These are phyloP conservation scores for Atherix ibis DNA, from an alignment of 2,888 invertebrate species.

Conservation along the genomic window DNA sequence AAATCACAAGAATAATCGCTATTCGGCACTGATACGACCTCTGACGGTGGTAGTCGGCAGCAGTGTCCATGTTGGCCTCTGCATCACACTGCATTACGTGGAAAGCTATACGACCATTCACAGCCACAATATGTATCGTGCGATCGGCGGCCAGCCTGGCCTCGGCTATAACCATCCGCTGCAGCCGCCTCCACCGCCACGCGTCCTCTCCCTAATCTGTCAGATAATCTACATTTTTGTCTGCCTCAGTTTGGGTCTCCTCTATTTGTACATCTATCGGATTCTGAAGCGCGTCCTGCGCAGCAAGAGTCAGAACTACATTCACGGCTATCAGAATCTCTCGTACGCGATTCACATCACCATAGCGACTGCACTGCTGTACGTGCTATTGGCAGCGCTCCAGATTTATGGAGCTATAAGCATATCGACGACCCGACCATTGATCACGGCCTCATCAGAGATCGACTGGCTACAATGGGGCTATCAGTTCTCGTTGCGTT, in stretches of 20 bases:
- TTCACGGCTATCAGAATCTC: conserved; percentile 63
- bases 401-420: conserved; percentile 70
- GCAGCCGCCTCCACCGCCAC: conserved; percentile 22
- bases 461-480: conserved; percentile 86
- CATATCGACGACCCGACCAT: conserved; percentile 33
- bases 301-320: conserved; percentile 63
- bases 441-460: conserved; percentile 35
- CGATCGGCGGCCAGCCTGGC: conserved; percentile 21
- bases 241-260: conserved; percentile 65
- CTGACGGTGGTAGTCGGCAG: conserved; percentile 64
- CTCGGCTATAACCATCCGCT: conserved; percentile 13
- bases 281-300: conserved; percentile 57
- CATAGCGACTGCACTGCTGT: conserved; percentile 70
- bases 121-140: conserved; percentile 20
- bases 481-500: conserved; percentile 69
- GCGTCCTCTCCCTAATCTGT: conserved; percentile 58
- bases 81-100: conserved; percentile 67
- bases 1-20: conserved; percentile 54
- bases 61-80: conserved; percentile 60
- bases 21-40: conserved; percentile 56
- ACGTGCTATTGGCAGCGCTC: conserved; percentile 64
- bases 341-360: conserved; percentile 82
- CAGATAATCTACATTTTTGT: conserved; percentile 76
- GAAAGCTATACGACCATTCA: conserved; percentile 37
- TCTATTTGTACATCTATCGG: conserved; percentile 71